phyloP scores from a whole-genome alignment of 2,888 invertebrate species.

The Lasioglossum villosulum region DNA sequence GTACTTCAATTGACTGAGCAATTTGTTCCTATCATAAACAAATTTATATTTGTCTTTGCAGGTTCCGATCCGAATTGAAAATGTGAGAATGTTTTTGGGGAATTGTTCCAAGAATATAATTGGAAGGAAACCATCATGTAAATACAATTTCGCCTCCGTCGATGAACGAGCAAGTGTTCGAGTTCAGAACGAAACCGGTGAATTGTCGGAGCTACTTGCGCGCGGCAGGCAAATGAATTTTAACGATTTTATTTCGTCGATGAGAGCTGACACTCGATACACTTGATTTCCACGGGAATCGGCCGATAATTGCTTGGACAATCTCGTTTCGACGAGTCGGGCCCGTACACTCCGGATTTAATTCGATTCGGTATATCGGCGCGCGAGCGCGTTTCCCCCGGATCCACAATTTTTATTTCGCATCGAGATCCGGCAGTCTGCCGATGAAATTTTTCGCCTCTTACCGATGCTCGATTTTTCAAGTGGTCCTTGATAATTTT shows the following conservation, averaged over 20 bases:
- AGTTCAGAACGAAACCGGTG: background rate
- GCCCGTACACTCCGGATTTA: constrained; percentile 6
- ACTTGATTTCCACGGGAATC: constrained; percentile 23
- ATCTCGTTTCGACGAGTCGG: constrained; percentile 1
- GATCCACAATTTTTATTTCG: background rate
- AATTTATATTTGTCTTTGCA: too few species aligned
- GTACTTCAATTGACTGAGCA: background rate
- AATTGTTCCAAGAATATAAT: background rate
- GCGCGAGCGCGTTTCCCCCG: background rate
- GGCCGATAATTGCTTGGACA: constrained; percentile 27
- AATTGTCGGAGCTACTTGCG: background rate
- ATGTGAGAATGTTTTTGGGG: background rate
- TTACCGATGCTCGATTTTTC: background rate
- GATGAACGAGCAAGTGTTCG: background rate
- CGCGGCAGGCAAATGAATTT: constrained; percentile 9
- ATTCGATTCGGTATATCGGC: constrained; percentile 13
- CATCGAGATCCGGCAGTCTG: background rate
- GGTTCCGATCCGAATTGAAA: background rate
- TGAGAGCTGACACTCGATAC: background rate
- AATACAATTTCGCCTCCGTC: background rate
- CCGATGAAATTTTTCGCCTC: background rate
- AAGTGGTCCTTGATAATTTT: background rate
- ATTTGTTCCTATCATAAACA: background rate
- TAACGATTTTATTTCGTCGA: constrained; percentile 8
- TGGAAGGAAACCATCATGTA: background rate